Percentiles rank a stretch among this genome's conserved stretches.
Conservation (phyloP, 2,113 vertebrate genomes). For the Dipodomys ordii region DNA sequence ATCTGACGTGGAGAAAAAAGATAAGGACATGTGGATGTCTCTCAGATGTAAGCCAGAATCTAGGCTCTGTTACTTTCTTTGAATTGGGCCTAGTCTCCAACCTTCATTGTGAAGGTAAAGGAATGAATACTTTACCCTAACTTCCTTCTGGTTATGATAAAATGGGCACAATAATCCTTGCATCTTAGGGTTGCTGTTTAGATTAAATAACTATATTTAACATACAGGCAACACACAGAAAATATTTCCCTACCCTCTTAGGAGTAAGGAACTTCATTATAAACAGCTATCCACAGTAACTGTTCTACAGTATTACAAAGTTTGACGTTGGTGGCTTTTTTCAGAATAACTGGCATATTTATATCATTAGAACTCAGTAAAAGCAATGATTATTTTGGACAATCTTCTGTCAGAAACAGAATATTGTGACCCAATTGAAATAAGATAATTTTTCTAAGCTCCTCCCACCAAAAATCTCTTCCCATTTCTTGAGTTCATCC, state of each 20-base stretch:
- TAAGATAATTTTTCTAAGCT: slow-evolving; percentile 69
- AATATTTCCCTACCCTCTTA: neutral
- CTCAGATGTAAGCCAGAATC: neutral
- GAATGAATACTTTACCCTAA: neutral
- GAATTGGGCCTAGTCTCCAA: neutral
- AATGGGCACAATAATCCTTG: neutral
- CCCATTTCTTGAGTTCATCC: slow-evolving; percentile 79
- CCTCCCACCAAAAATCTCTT: slow-evolving; percentile 8
- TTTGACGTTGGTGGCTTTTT: slow-evolving; percentile 53
- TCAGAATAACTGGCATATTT: slow-evolving; percentile 71
- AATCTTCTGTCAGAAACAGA: slow-evolving; percentile 76
- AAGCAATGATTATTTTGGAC: slow-evolving; percentile 80
- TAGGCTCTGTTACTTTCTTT: neutral
- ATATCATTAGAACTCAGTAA: slow-evolving; percentile 68
- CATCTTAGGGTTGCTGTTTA: neutral
- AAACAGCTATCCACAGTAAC: slow-evolving; percentile 35
- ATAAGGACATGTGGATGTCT: neutral
- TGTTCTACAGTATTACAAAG: slow-evolving; percentile 49
- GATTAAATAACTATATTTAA: neutral
- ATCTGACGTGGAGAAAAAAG: neutral
- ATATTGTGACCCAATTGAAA: slow-evolving; percentile 77
- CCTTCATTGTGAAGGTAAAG: neutral
- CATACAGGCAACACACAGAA: neutral
- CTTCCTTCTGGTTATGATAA: neutral
- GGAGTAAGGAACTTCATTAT: slow-evolving; percentile 32